Evolutionary conservation across 2,113 vertebrate species (phyloP), one percentile per base, ranked within the genome.

Genomic region (Hoplias malabaricus): DNA sequence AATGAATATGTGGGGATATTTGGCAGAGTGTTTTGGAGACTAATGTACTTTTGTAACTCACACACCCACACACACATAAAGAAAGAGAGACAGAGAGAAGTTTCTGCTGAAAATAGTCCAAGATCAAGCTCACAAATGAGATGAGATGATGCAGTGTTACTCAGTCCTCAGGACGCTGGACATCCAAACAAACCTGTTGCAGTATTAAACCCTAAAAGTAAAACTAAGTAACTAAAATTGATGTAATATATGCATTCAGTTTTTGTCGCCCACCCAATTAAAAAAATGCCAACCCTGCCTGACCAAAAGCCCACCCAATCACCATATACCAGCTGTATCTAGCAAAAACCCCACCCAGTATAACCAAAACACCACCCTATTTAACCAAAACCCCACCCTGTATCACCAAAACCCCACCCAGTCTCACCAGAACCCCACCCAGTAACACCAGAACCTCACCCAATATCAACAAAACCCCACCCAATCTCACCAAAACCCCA

Each of bases 121-220:
- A 42, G 54, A 36, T 61, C 27, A 78, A 27, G 31, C 6, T 74
- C 36, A 65, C 76, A 42, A 59, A 57, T 29, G 78, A 73, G 48
- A 68, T 54, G 46, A 79, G 42, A 57, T 83, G 56, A 82, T 78
- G 77, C 73, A 80, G 80, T 71, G 61, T 56, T 73, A 56, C 62
- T 61, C 27, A 50, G 25, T 70, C 83, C 80, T 76, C 36, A 63
- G 54, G 56, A 82, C 43, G 43, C 61, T 73, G 46, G 10, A 54
- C 65, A 48, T 25, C 27, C 63, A 73, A 67, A 65, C 48, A 43
- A 27, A 61, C 34, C 13, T 31, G 61, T n/a, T 50, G 23, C 19
- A 57, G 38, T 48, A 71, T 66, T 61, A 79, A 80, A 75, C 69
- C 50, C 66, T 84, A 75, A 75, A 54, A 79, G 66, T 48, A 59